These are phyloP conservation scores for Parasteatoda lunata DNA, from an alignment of 2,888 invertebrate species.

Conservation along the genomic window DNA sequence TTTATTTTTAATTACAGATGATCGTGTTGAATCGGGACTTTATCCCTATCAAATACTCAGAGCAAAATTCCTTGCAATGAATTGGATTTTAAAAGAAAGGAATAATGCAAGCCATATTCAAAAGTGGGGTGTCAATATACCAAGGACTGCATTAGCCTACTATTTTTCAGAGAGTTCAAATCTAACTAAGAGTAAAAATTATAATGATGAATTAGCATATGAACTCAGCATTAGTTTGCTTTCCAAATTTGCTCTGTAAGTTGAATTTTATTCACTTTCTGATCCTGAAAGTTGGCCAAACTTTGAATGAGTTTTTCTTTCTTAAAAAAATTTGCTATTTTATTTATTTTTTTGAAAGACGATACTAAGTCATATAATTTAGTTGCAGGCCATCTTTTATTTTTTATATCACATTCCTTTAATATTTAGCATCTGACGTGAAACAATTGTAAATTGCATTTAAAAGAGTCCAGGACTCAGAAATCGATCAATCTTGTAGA, in stretches of 20 bases:
- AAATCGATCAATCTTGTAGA: too few relatives aligned
- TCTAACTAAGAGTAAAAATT: neutral
- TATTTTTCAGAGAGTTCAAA: neutral
- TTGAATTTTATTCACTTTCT: neutral
- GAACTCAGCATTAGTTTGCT: neutral
- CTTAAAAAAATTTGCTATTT: neutral
- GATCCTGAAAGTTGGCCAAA: too few relatives aligned
- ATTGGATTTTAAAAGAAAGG: neutral
- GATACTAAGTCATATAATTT: neutral
- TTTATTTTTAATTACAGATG: neutral
- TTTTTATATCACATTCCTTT: neutral
- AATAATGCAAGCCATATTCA: neutral
- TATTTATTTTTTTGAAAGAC: neutral
- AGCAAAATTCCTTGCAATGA: neutral
- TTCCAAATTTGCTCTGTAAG: neutral
- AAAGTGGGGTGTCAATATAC: neutral
- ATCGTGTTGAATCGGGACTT: neutral
- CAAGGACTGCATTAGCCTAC: neutral
- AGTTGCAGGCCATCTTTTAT: neutral
- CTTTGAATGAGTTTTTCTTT: too few relatives aligned
- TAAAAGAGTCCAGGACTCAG: too few relatives aligned
- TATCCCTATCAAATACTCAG: neutral
- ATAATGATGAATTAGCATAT: neutral
- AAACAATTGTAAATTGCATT: neutral
- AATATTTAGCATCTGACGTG: neutral